A percentile compares a stretch with the other conserved stretches of the same genome.
These are phyloP conservation scores for Manis javanica DNA, from an alignment of 2,797 vertebrate species.

Conservation along the genomic window DNA sequence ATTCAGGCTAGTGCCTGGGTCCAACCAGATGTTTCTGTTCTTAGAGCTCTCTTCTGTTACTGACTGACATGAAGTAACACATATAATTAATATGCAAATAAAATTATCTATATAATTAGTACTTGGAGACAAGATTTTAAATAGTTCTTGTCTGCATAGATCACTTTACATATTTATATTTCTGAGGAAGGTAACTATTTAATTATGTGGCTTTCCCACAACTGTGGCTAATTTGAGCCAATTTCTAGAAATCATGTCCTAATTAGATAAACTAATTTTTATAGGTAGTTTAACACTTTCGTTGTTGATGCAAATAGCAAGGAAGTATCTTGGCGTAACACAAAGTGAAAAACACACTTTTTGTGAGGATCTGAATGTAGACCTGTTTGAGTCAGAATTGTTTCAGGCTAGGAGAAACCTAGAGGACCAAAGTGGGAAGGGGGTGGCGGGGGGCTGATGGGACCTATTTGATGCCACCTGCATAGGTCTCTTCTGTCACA, in stretches of 20 bases:
- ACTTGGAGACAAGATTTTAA: slow-evolving; percentile 70
- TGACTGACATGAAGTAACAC: slow-evolving; percentile 64
- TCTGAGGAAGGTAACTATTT: slow-evolving; percentile 70
- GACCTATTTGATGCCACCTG: not conserved
- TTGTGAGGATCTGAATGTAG: not conserved
- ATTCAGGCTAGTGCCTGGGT: slow-evolving; percentile 42
- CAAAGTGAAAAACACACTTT: not conserved
- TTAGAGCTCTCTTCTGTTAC: slow-evolving; percentile 63
- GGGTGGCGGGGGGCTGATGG: not conserved
- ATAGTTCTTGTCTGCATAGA: slow-evolving; percentile 63
- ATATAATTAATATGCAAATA: slow-evolving; percentile 78
- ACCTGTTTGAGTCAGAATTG: not conserved
- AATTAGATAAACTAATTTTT: slow-evolving; percentile 76
- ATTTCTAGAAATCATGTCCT: slow-evolving; percentile 74
- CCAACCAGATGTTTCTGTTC: slow-evolving; percentile 70
- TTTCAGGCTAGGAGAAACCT: not conserved
- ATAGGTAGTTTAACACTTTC: slow-evolving; percentile 34
- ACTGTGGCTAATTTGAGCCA: slow-evolving; percentile 66
- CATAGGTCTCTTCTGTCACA: not conserved
- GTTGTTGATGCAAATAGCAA: slow-evolving; percentile 5
- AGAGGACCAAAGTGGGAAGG: not conserved
- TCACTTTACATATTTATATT: slow-evolving; percentile 78
- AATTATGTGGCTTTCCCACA: slow-evolving; percentile 69
- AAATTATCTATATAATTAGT: slow-evolving; percentile 75
- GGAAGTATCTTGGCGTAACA: not conserved